Evolutionary conservation across 2,888 invertebrate genomes (phyloP).

Genomic region (Amblyteles armatorius): DNA sequence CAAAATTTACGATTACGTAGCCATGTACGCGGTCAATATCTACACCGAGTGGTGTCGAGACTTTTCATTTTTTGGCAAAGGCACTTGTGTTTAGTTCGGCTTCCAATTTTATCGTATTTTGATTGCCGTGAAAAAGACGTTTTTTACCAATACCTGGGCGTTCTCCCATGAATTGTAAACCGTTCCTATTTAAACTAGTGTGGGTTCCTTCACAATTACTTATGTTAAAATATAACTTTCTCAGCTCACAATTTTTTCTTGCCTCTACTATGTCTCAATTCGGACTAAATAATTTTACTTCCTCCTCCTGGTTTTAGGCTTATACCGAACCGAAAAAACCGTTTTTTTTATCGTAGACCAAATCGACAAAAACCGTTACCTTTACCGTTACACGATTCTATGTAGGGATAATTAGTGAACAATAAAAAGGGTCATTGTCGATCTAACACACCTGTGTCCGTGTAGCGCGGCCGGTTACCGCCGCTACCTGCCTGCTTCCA

Average conservation of each 20-base stretch:
- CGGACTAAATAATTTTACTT: slow-evolving; percentile 29
- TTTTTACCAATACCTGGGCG: slow-evolving; percentile 25
- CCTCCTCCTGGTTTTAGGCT: slow-evolving; percentile 24
- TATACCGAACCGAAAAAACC: slow-evolving; percentile 14
- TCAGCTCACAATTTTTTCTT: slow-evolving; percentile 34
- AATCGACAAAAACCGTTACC: no score
- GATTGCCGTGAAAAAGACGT: slow-evolving; percentile 24
- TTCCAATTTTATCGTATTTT: slow-evolving; percentile 23
- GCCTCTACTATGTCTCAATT: slow-evolving; percentile 33
- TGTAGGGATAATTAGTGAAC: background rate
- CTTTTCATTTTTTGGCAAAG: slow-evolving; percentile 28
- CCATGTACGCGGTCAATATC: slow-evolving; percentile 11
- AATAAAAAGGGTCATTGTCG: background rate
- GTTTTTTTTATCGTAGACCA: background rate
- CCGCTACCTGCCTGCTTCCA: background rate
- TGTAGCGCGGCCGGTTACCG: background rate
- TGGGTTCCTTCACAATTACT: background rate
- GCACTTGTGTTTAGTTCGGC: slow-evolving; percentile 34
- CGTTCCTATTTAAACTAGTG: slow-evolving; percentile 19
- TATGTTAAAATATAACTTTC: slow-evolving; percentile 11
- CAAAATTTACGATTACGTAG: background rate
- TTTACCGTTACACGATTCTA: no score
- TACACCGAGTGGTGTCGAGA: slow-evolving; percentile 15
- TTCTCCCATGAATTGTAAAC: slow-evolving; percentile 7
- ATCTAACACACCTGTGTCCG: background rate